Base-by-base conservation (phyloP, 2,113 vertebrate genomes). In the Camelus dromedarius region DNA sequence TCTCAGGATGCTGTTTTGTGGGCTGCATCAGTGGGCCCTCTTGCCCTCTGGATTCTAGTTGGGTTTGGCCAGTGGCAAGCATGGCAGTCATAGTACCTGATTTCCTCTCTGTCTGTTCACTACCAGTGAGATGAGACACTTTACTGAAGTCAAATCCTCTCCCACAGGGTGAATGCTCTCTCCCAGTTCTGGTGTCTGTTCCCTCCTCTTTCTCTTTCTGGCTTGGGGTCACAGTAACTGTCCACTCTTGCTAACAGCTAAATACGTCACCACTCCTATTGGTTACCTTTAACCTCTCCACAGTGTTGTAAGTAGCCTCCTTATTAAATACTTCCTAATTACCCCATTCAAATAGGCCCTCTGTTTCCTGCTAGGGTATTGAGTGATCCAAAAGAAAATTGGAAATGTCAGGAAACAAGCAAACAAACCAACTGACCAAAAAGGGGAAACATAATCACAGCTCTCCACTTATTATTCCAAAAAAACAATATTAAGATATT, bases 11-110 rank as follows among this genome's bases (percentile, higher is more conserved):
- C 90, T 79, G 26, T 13, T 70, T 46, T 64, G 60, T 56, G 38
- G 38, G 2, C 64, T 38, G 0, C 11, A 13, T 58, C 18, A 38
- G 2, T 15, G 4, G 22, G 8, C 2, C 12, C 38, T n/a, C 13
- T n/a, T 35, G 7, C 20, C 20, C 64, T 66, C 50, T 64, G 35
- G 32, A 42, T 62, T 89, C 52, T 20, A 22, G 10, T 19, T 79
- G 32, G n/a, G 8, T 70, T 72, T 72, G 32, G 13, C 18, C 77
- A 54, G 1, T 91, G 75, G 19, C 22, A 82, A 88, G 7, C 35
- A 38, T 46, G 24, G 13, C 30, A 22, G 16, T 7, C 48, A 66
- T 12, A 28, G 16, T 19, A 6, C 16, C 42, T 52, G 4, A 3
- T 35, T 80, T 30, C 35, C 16, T 19, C 82, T 30, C 62, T 35